Conservation (phyloP, 2,113 vertebrate genomes). For the Nothocercus nigrocapillus region DNA sequence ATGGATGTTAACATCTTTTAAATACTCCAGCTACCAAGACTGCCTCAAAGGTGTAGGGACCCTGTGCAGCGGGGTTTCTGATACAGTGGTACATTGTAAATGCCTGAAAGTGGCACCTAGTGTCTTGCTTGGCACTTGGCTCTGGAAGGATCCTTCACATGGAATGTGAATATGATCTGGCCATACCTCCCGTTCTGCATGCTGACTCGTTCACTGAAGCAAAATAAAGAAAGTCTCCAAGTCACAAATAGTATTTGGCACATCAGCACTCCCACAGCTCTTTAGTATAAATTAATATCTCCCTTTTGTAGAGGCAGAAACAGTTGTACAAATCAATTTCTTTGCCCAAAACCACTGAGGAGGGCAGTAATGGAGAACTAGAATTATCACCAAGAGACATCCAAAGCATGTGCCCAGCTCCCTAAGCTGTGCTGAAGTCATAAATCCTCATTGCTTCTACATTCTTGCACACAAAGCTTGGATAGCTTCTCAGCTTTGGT, state of each 20-base stretch:
- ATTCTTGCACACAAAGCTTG: background rate
- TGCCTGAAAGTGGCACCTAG: background rate
- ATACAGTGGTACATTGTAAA: background rate
- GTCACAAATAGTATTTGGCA: background rate
- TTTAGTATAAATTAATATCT: background rate
- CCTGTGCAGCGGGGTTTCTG: background rate
- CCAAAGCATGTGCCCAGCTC: background rate
- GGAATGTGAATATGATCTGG: background rate
- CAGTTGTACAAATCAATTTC: background rate
- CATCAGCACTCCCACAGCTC: background rate
- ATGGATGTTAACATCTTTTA: background rate
- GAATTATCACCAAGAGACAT: background rate
- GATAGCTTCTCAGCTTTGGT: background rate
- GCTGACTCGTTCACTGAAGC: background rate
- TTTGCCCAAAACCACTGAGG: background rate
- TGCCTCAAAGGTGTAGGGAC: background rate
- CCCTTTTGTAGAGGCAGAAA: background rate
- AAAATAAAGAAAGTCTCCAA: background rate
- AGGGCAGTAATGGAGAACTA: background rate
- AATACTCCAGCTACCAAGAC: background rate
- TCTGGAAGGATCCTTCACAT: background rate
- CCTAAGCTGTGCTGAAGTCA: background rate
- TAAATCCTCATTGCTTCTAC: background rate
- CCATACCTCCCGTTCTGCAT: background rate
- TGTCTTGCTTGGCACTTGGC: background rate